Evolutionary conservation across 2,888 invertebrate species (phyloP).

Genomic region (Drosophila colorata): DNA sequence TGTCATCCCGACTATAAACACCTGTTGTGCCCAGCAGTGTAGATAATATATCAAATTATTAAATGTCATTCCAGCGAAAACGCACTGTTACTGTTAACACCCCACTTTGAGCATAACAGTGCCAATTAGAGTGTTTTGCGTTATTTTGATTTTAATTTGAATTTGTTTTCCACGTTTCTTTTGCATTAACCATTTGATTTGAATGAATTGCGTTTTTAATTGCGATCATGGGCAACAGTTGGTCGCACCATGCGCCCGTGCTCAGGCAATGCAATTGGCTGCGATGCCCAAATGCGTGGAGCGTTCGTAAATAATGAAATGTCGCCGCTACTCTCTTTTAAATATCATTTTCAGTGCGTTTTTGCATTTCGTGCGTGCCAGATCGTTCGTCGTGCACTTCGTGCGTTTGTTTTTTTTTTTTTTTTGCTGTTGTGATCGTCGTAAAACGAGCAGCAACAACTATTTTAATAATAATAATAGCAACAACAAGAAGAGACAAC

Average conservation of each 20-base stretch:
- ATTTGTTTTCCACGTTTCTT: conserved; percentile 25
- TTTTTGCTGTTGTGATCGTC: conserved; percentile 11
- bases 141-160: conserved; percentile 50
- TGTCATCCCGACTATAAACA: neutral
- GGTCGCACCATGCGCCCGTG: neutral
- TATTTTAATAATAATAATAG: conserved; percentile 10
- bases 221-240: conserved; percentile 5
- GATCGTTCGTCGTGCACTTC: conserved; percentile 61
- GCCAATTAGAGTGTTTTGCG: conserved; percentile 56
- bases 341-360: conserved; percentile 69
- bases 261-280: conserved; percentile 39
- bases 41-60: too few relatives aligned
- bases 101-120: conserved; percentile 24
- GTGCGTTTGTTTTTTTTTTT: conserved; percentile 39
- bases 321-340: conserved; percentile 64
- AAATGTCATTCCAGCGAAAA: conserved; percentile 6
- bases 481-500: conserved; percentile 22
- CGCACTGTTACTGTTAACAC: conserved; percentile 11
- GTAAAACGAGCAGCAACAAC: conserved; percentile 21
- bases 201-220: conserved; percentile 8
- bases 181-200: conserved; percentile 3
- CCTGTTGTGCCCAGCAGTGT: neutral
- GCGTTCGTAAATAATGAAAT: conserved; percentile 59
- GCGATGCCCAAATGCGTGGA: conserved; percentile 56
- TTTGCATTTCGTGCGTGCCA: conserved; percentile 72